These are phyloP conservation scores for Alviniconcha marisindica DNA, from an alignment of 1,140 invertebrate species.

Conservation along the genomic window DNA sequence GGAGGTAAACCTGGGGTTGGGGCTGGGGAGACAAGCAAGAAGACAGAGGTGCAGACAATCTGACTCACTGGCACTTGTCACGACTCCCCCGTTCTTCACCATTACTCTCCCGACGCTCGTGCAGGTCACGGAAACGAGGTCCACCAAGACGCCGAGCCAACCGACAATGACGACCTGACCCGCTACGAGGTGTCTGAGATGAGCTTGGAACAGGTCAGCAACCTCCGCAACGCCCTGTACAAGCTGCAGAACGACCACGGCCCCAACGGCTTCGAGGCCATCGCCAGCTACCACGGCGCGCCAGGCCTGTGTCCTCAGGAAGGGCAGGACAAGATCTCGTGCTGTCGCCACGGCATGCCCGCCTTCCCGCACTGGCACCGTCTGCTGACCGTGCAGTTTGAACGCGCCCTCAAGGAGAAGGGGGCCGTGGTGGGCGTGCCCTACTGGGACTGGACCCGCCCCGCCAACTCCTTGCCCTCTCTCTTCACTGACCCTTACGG, in stretches of 20 bases:
- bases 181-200: constrained; percentile 22
- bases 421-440: constrained; percentile 48
- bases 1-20: too few relatives aligned
- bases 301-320: constrained; percentile 45
- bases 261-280: constrained; percentile 49
- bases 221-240: constrained; percentile 41
- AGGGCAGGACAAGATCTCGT: constrained; percentile 31
- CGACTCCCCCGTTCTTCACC: too few relatives aligned
- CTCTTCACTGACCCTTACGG: constrained; percentile 36
- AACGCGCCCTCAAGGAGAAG: constrained; percentile 44
- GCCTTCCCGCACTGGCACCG: constrained; percentile 58
- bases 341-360: constrained; percentile 54
- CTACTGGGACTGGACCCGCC: constrained; percentile 46
- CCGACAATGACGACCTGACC: background rate
- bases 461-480: constrained; percentile 34
- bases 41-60: too few relatives aligned
- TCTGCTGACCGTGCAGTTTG: constrained; percentile 49
- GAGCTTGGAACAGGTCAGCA: constrained; percentile 18
- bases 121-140: background rate
- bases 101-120: too few relatives aligned
- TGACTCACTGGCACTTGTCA: too few relatives aligned
- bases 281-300: constrained; percentile 50
- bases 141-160: background rate
- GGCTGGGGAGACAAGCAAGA: too few relatives aligned
- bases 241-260: constrained; percentile 44